These are phyloP conservation scores for Hemitrygon akajei DNA, from an alignment of 2,797 vertebrate species.

Conservation along the genomic window DNA sequence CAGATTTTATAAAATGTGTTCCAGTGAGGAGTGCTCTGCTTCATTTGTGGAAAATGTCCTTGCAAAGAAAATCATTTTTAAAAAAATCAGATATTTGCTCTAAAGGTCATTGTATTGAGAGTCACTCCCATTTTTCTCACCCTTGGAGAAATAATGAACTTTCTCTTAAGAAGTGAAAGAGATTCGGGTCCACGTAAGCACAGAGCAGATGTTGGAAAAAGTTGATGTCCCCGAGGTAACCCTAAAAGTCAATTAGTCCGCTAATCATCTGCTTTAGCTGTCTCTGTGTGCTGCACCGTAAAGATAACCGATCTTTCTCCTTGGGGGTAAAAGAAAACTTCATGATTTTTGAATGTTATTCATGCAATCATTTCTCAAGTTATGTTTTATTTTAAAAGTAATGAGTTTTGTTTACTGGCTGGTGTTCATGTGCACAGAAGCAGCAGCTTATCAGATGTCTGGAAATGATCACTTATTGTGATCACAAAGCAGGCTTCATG, in stretches of 20 bases:
- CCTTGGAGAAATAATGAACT: conserved; percentile 23
- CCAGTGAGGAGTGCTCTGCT: background rate
- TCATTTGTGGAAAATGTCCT: background rate
- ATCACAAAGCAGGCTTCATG: background rate
- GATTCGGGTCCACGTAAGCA: background rate
- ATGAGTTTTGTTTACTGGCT: conserved; percentile 23
- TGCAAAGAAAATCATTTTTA: background rate
- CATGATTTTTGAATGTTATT: conserved; percentile 21
- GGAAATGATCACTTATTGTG: background rate
- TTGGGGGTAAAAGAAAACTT: background rate
- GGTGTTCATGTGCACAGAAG: background rate
- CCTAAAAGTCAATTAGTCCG: background rate
- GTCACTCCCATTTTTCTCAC: conserved; percentile 29
- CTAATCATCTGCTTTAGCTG: conserved; percentile 19
- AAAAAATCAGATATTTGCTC: background rate
- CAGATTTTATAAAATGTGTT: background rate
- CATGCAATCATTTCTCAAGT: conserved; percentile 28
- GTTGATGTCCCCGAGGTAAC: conserved; percentile 16
- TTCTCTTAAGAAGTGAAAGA: conserved; percentile 29
- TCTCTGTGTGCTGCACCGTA: background rate
- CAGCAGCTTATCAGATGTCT: background rate
- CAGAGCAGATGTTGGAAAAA: conserved; percentile 29
- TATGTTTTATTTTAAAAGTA: background rate
- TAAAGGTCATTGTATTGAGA: background rate
- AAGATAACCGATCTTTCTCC: background rate